Conservation (phyloP, 2,113 vertebrate genomes). For the Paramisgurnus dabryanus region DNA sequence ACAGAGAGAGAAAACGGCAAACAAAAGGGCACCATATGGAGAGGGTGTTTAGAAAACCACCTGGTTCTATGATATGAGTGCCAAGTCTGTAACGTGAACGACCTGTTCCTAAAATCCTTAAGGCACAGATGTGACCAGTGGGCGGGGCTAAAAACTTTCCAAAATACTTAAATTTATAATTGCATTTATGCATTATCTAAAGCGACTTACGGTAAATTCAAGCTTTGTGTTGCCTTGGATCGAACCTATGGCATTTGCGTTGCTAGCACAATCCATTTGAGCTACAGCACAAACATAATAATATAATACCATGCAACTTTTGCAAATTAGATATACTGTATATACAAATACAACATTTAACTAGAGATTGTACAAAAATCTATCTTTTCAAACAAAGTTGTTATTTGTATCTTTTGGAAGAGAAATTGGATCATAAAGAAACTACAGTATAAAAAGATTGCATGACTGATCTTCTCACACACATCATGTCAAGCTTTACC, state of each 20-base stretch:
- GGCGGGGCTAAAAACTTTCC: neutral
- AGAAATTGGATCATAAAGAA: neutral
- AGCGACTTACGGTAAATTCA: no score
- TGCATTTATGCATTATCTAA: no score
- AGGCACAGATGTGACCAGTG: constrained; percentile 11
- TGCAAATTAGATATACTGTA: neutral
- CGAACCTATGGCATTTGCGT: no score
- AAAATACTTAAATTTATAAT: neutral
- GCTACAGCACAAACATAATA: no score
- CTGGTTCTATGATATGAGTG: constrained; percentile 43
- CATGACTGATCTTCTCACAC: neutral
- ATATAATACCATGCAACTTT: neutral
- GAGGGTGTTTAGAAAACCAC: constrained; percentile 44
- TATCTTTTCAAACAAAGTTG: neutral
- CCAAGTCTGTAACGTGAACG: constrained; percentile 47
- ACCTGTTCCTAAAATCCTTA: constrained; percentile 23
- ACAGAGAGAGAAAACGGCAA: constrained; percentile 26
- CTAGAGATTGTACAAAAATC: no score
- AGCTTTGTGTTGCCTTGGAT: no score
- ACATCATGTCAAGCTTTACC: neutral
- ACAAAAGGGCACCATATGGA: constrained; percentile 53
- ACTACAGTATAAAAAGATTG: neutral
- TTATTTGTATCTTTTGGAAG: neutral
- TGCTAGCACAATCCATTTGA: no score
- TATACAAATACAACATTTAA: neutral